Evolutionary conservation across 2,113 vertebrate genomes (phyloP), one percentile per base, ranked within the genome.

Genomic region (Coregonus clupeaformis): DNA sequence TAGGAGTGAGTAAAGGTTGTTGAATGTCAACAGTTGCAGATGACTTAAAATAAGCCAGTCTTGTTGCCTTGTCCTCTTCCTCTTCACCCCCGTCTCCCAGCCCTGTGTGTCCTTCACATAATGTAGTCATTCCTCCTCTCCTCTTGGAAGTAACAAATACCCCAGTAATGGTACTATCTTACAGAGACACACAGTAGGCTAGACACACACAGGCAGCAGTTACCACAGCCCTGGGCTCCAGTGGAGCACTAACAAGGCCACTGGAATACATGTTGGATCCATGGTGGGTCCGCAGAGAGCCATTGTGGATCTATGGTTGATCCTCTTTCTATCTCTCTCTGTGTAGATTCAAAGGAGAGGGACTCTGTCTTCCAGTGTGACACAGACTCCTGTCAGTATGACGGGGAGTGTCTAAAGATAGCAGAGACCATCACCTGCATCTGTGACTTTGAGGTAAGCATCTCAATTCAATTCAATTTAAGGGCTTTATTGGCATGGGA

Each of bases 371-470:
- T 96, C 91, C 93, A 95, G 73, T 96, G 95, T 79, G 94, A 95
- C 87, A 95, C 94, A 84, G 95, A 95, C 92, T 95, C 94, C 77
- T 95, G 95, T 92, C 95, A 95, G 93, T 96, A 94, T 85, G 95
- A 95, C 71, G 95, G 95, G 72, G 94, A 95, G 83, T 96, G 95
- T 91, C 92, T 95, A 92, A 93, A 93, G 82, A 96, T 96, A 85
- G 95, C 94, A 90, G 94, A 95, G 90, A 95, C 93, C 76, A 94
- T 95, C 91, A 95, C 95, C 83, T 96, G 95, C 89, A 93, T 95
- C 91, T 96, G 95, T 90, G 94, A 96, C 90, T 95, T 96, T 89
- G 95, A 96, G 94, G 95, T 96, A 95, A 94, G 92, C 80, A 2
- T 30, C 64, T 32, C 27, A n/a, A n/a, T n/a, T n/a, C n/a, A n/a